Evolutionary conservation across 2,888 invertebrate species (phyloP).

Genomic region (Peribatodes rhomboidaria): DNA sequence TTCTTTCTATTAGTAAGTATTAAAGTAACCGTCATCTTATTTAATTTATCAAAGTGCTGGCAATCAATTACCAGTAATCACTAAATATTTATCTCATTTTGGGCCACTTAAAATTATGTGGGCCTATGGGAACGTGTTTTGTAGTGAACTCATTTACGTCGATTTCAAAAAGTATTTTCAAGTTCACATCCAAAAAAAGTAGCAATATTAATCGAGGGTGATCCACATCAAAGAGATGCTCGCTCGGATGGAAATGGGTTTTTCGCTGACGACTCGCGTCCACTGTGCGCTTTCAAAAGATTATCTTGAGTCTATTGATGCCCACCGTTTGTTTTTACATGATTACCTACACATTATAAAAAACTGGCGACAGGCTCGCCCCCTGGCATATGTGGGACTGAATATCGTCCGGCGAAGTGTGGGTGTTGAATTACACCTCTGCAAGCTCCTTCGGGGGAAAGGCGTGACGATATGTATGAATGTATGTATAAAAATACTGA

Average conservation of each 20-base stretch:
- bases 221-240: constrained; percentile 25
- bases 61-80: no score
- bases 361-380: no score
- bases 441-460: no score
- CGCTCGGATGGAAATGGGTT: constrained; percentile 29
- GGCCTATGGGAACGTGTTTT: background rate
- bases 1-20: no score
- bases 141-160: background rate
- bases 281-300: constrained; percentile 19
- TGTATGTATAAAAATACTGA: no score
- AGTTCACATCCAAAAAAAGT: constrained; percentile 19
- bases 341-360: background rate
- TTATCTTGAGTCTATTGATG: constrained; percentile 23
- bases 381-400: no score
- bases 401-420: no score
- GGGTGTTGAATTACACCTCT: no score
- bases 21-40: no score
- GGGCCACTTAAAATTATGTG: background rate
- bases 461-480: no score
- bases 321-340: constrained; percentile 17
- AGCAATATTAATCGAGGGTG: constrained; percentile 30
- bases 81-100: no score
- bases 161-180: constrained; percentile 3
- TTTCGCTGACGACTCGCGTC: constrained; percentile 34
- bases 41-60: no score